These are phyloP conservation scores for Gambelia wislizenii DNA, from an alignment of 2,797 vertebrate genomes.

Conservation along the genomic window DNA sequence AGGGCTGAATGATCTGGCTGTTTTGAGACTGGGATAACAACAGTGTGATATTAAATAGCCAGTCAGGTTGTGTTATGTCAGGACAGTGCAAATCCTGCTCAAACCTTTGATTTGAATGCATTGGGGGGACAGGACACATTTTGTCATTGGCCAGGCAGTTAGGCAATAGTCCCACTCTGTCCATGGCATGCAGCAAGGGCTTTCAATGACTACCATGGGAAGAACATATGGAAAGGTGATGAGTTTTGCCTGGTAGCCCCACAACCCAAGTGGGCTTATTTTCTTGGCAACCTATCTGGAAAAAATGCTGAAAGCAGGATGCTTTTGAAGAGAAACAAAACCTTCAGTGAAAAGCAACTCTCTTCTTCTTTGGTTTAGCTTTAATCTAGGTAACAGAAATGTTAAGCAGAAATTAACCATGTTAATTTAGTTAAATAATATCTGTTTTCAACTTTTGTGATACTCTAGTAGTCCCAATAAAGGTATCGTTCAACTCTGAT, in stretches of 20 bases:
- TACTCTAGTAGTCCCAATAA: too few species aligned
- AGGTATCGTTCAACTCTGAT: too few species aligned
- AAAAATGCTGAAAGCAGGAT: not conserved
- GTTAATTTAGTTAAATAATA: constrained; percentile 28
- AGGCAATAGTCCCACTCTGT: not conserved
- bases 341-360: constrained; percentile 16
- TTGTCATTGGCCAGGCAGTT: not conserved
- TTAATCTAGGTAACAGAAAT: accelerated
- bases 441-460: not conserved
- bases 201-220: not conserved
- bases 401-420: not conserved
- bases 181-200: not conserved
- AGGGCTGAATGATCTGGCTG: too few species aligned
- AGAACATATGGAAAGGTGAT: not conserved
- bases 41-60: not conserved
- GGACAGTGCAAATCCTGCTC: not conserved
- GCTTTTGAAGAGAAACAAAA: constrained; percentile 3
- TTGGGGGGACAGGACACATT: too few species aligned
- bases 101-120: not conserved
- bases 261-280: not conserved
- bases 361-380: not conserved
- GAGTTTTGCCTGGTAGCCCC: not conserved
- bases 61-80: not conserved
- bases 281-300: not conserved
- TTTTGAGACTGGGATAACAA: not conserved